phyloP scores from a whole-genome alignment of 2,888 invertebrate species.

The Luperina testacea region DNA sequence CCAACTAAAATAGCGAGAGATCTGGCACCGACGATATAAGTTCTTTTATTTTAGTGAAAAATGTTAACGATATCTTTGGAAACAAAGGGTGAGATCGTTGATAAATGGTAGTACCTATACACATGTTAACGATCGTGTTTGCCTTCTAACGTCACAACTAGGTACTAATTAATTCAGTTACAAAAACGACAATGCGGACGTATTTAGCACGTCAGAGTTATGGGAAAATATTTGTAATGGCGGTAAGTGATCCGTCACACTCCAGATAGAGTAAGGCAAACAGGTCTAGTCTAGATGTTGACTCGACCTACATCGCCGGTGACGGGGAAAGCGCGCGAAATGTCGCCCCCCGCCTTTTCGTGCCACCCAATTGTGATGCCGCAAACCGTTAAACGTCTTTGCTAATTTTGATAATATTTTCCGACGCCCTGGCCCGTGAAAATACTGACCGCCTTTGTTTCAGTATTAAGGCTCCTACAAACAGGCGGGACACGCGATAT shows the following conservation, averaged over 20 bases:
- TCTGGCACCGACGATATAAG: slow-evolving; percentile 18
- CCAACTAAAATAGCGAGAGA: slow-evolving; percentile 47
- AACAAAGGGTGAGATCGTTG: slow-evolving; percentile 27
- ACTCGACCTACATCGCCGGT: slow-evolving; percentile 77
- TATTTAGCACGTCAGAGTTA: slow-evolving; percentile 32
- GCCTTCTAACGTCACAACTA: slow-evolving; percentile 23
- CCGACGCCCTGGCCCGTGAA: slow-evolving; percentile 68
- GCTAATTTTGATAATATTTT: slow-evolving; percentile 75
- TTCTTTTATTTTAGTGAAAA: slow-evolving; percentile 38
- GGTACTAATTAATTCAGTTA: slow-evolving; percentile 22
- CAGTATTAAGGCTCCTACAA: slow-evolving; percentile 23
- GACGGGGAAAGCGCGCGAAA: slow-evolving; percentile 75
- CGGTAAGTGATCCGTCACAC: slow-evolving; percentile 65
- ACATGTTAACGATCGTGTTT: slow-evolving; percentile 14
- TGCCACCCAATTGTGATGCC: slow-evolving; percentile 73
- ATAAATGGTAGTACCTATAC: slow-evolving; percentile 22
- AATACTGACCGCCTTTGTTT: slow-evolving; percentile 63
- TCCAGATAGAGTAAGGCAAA: slow-evolving; percentile 65
- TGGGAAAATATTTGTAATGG: slow-evolving; percentile 52
- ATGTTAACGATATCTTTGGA: slow-evolving; percentile 4
- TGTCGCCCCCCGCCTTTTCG: slow-evolving; percentile 74
- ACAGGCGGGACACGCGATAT: too few relatives aligned
- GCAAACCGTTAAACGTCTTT: slow-evolving; percentile 71
- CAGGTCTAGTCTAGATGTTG: slow-evolving; percentile 71
- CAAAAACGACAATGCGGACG: slow-evolving; percentile 37